A percentile compares a stretch with the other conserved stretches of the same genome.
Evolutionary conservation across 1,140 invertebrate species (phyloP).

Genomic region (Drosophila varians): DNA sequence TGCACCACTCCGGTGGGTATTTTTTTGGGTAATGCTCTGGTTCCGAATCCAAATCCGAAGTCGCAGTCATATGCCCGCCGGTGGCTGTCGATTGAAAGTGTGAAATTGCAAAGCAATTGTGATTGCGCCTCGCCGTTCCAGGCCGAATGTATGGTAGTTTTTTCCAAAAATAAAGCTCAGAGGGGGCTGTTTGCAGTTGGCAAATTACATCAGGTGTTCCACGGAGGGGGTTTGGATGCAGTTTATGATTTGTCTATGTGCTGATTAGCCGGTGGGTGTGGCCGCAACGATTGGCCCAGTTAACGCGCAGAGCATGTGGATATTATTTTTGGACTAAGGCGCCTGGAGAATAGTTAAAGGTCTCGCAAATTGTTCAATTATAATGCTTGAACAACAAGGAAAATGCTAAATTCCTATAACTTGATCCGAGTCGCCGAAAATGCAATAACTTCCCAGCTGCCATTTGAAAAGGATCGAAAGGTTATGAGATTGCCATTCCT

Average conservation of each 20-base stretch:
- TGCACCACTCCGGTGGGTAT: constrained; percentile 20
- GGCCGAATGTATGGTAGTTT: constrained; percentile 34
- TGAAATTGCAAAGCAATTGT: constrained; percentile 80
- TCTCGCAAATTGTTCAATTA: constrained; percentile 7
- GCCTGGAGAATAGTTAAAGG: no score
- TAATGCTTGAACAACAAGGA: no score
- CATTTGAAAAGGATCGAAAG: constrained; percentile 26
- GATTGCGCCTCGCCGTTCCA: constrained; percentile 60
- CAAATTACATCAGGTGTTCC: constrained; percentile 75
- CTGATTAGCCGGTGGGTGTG: constrained; percentile 73
- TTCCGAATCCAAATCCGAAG: constrained; percentile 13
- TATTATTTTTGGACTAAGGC: background rate
- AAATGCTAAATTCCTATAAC: no score
- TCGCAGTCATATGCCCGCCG: constrained; percentile 39
- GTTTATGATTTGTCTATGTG: constrained; percentile 71
- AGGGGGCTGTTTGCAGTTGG: constrained; percentile 51
- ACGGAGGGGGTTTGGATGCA: constrained; percentile 25
- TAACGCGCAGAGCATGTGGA: constrained; percentile 34
- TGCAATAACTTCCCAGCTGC: background rate
- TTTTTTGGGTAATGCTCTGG: constrained; percentile 35
- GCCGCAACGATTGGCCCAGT: constrained; percentile 63
- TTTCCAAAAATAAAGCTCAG: constrained; percentile 19
- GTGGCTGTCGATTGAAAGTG: constrained; percentile 72
- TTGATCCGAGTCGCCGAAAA: background rate
- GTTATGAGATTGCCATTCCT: constrained; percentile 16